Evolutionary conservation across 2,797 vertebrate genomes (phyloP).

Genomic region (Thalassophryne amazonica): DNA sequence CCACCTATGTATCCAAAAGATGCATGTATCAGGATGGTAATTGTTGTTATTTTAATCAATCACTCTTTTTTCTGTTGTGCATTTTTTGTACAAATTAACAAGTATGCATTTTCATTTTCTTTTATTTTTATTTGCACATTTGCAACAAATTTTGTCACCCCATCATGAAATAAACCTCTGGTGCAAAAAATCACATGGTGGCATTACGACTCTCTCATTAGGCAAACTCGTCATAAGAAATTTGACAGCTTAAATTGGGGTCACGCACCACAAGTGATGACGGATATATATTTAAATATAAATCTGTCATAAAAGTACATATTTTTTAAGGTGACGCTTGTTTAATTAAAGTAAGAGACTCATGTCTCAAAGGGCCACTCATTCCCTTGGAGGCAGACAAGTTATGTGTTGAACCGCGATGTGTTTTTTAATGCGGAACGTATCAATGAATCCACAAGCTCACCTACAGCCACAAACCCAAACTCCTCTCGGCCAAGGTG

Average conservation of each 20-base stretch:
- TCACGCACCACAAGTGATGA: neutral
- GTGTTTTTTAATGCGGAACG: conserved; percentile 29
- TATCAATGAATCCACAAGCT: conserved; percentile 33
- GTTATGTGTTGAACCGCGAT: conserved; percentile 15
- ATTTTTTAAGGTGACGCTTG: neutral
- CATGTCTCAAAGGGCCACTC: neutral
- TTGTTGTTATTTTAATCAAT: no score
- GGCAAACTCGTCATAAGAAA: neutral
- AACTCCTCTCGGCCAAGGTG: conserved; percentile 29
- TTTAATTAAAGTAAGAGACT: neutral
- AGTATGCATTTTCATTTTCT: no score
- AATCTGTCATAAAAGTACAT: neutral
- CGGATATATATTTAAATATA: no score
- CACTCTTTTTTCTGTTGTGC: no score
- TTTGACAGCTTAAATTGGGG: neutral
- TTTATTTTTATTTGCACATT: no score
- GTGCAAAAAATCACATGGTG: neutral
- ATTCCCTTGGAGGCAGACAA: neutral
- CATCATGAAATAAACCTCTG: no score
- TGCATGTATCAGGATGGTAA: no score
- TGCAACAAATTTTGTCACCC: no score
- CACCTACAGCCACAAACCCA: conserved; percentile 25
- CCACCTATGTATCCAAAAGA: no score
- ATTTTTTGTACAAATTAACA: no score
- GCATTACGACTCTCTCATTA: neutral